A percentile compares a stretch with the other conserved stretches of the same genome.
These are phyloP conservation scores for Coelinius sp. DNA, from an alignment of 2,888 invertebrate genomes.

Conservation along the genomic window DNA sequence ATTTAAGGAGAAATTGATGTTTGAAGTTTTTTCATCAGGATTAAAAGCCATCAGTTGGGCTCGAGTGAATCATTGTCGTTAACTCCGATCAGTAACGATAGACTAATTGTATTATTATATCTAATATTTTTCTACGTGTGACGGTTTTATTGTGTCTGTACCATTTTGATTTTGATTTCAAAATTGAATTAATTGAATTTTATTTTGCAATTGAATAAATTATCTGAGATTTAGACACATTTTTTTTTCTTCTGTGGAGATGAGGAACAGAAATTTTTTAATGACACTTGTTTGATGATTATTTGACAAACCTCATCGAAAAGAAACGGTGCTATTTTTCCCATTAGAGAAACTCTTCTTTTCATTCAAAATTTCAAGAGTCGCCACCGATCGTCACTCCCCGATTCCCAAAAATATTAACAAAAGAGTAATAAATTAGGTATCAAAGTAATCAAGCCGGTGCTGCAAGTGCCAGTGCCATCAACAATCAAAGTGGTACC, in stretches of 20 bases:
- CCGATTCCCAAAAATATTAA: slow-evolving; percentile 28
- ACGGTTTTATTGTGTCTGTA: neutral
- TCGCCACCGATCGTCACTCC: no score
- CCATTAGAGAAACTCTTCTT: no score
- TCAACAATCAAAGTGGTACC: slow-evolving; percentile 63
- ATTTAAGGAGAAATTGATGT: slow-evolving; percentile 56
- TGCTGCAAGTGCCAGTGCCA: slow-evolving; percentile 54
- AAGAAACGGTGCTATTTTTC: no score
- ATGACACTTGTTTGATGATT: no score
- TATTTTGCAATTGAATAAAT: neutral
- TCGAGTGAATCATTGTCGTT: neutral
- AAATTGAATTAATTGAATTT: slow-evolving; percentile 36
- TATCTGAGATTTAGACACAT: neutral
- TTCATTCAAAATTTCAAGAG: no score
- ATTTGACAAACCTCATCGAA: no score
- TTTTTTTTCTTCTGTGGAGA: no score
- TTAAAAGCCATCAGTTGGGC: neutral
- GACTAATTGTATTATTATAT: neutral
- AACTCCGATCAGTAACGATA: neutral
- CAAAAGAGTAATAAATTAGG: slow-evolving; percentile 65
- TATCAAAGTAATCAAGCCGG: slow-evolving; percentile 66
- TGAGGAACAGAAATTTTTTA: no score
- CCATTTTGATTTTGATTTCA: neutral
- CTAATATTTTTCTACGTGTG: neutral
- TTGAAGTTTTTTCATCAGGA: neutral